A percentile compares a stretch with the other conserved stretches of the same genome.
phyloP scores from a whole-genome alignment of 2,888 invertebrate genomes.

The Drosophila prostipennis region DNA sequence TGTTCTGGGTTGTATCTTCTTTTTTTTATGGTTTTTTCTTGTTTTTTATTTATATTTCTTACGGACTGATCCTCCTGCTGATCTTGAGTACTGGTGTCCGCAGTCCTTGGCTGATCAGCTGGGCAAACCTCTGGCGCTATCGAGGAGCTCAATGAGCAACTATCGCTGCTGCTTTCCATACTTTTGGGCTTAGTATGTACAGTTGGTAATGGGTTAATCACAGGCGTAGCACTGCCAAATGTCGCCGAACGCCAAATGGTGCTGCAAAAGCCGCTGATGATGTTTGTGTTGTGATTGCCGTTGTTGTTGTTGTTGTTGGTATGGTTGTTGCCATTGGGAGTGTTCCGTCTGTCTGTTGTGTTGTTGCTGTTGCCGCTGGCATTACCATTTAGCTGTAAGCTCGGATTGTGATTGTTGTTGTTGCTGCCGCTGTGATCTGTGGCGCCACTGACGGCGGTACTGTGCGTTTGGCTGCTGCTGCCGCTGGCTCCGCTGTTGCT shows the following conservation, averaged over 20 bases:
- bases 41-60: slow-evolving; percentile 59
- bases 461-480: slow-evolving; percentile 52
- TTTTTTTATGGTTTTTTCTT: slow-evolving; percentile 14
- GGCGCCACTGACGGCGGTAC: slow-evolving; percentile 58
- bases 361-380: slow-evolving; percentile 24
- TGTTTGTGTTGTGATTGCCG: slow-evolving; percentile 49
- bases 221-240: slow-evolving; percentile 73
- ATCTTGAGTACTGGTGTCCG: slow-evolving; percentile 45
- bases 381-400: slow-evolving; percentile 65
- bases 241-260: slow-evolving; percentile 81
- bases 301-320: slow-evolving; percentile 56
- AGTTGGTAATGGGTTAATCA: slow-evolving; percentile 35
- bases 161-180: slow-evolving; percentile 52
- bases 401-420: slow-evolving; percentile 55
- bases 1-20: slow-evolving; percentile 34
- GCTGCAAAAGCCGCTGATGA: slow-evolving; percentile 76
- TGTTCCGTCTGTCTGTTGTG: background rate
- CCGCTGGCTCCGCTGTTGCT: slow-evolving; percentile 50
- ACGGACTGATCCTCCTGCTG: slow-evolving; percentile 76
- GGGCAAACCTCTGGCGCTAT: slow-evolving; percentile 57
- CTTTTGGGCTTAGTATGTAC: slow-evolving; percentile 44
- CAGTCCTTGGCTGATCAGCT: slow-evolving; percentile 49
- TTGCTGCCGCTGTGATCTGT: slow-evolving; percentile 48
- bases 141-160: slow-evolving; percentile 68
- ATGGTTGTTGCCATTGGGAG: background rate